phyloP scores from a whole-genome alignment of 1,140 invertebrate genomes.

The Ganaspis sp. region DNA sequence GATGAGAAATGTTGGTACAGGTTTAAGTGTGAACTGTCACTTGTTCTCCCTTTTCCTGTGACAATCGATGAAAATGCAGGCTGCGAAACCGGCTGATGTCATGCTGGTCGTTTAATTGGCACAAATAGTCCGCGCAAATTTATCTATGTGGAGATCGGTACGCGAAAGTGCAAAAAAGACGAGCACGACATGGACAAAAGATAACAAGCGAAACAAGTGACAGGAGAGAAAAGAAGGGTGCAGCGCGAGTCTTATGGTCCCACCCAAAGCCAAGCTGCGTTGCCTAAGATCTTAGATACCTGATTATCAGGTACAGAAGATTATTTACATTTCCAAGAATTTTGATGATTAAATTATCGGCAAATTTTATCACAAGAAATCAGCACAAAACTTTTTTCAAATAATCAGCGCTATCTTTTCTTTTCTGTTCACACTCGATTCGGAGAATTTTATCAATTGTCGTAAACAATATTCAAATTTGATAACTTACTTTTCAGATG shows the following conservation, averaged over 20 bases:
- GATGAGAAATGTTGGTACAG: slow-evolving; percentile 25
- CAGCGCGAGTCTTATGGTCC: slow-evolving; percentile 23
- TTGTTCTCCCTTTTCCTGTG: slow-evolving; percentile 31
- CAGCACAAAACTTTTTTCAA: neutral
- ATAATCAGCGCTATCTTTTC: neutral
- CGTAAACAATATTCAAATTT: neutral
- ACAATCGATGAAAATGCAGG: slow-evolving; percentile 66
- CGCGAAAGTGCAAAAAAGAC: slow-evolving; percentile 39
- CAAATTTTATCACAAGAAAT: neutral
- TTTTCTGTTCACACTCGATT: neutral
- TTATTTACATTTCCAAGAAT: neutral
- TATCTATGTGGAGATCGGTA: slow-evolving; percentile 51
- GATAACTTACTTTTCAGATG: slow-evolving; percentile 60
- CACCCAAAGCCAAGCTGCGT: slow-evolving; percentile 28
- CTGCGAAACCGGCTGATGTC: slow-evolving; percentile 66
- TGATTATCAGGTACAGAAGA: neutral
- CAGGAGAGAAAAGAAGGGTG: slow-evolving; percentile 28
- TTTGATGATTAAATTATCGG: neutral
- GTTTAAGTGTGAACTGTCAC: slow-evolving; percentile 19
- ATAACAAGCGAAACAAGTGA: slow-evolving; percentile 35
- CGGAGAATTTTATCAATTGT: neutral
- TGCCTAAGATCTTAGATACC: neutral
- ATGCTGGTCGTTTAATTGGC: slow-evolving; percentile 68
- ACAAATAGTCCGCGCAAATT: slow-evolving; percentile 66
- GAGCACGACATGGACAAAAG: slow-evolving; percentile 40